Conservation (phyloP, 2,888 invertebrate genomes). For the Oegoconia quadripuncta region DNA sequence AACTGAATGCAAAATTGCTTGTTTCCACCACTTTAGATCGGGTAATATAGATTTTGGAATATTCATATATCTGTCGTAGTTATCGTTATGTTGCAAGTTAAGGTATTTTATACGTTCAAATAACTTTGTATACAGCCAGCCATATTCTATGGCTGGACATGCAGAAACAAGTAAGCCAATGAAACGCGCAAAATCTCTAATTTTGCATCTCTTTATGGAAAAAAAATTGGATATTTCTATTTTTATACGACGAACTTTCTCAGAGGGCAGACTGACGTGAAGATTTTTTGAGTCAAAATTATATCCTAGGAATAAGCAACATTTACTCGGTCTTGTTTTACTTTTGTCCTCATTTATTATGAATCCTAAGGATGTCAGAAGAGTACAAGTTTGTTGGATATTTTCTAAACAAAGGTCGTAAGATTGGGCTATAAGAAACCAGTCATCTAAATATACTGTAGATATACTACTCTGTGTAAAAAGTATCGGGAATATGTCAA, state of each 20-base stretch:
- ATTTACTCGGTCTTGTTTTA: constrained; percentile 6
- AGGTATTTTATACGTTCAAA: constrained; percentile 23
- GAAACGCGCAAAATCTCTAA: constrained; percentile 21
- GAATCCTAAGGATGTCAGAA: constrained; percentile 16
- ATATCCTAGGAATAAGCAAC: constrained; percentile 19
- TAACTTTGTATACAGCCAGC: constrained; percentile 30
- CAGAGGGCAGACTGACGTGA: constrained; percentile 13
- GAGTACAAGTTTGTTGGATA: not conserved
- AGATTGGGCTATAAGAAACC: constrained; percentile 2
- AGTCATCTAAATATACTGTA: constrained; percentile 19
- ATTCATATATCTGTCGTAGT: constrained; percentile 15
- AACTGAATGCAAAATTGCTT: not conserved
- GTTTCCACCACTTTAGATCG: constrained; percentile 14
- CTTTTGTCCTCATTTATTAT: constrained; percentile 22
- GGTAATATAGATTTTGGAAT: not conserved
- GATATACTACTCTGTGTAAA: too few relatives aligned
- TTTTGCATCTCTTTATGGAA: constrained; percentile 16
- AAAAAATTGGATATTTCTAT: constrained; percentile 7
- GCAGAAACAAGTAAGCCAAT: constrained; percentile 24
- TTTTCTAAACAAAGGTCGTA: constrained; percentile 1
- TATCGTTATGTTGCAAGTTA: constrained; percentile 11
- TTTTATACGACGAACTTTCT: constrained; percentile 15
- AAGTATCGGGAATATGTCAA: too few relatives aligned
- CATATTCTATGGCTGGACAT: constrained; percentile 33
- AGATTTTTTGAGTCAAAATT: constrained; percentile 13